Evolutionary conservation across 1,140 invertebrate genomes (phyloP).

Genomic region (Physella acuta): DNA sequence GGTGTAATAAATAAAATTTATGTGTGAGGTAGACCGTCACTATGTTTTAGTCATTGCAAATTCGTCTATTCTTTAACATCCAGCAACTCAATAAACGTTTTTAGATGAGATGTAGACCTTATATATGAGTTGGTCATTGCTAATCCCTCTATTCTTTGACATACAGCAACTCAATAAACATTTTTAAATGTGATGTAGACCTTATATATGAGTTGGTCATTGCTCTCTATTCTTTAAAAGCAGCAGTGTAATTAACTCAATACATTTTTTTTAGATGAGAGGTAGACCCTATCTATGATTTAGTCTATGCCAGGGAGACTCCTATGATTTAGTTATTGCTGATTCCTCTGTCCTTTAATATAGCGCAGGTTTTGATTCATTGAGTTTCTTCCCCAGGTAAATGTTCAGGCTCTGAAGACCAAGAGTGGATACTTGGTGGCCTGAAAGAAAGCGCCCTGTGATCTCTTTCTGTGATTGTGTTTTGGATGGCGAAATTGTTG

Average conservation of each 20-base stretch:
- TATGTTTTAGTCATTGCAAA: neutral
- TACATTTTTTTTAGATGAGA: neutral
- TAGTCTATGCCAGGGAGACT: neutral
- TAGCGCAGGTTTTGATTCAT: neutral
- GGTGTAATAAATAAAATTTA: too few species aligned
- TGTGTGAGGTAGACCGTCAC: neutral
- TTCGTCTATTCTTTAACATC: neutral
- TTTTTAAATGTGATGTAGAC: too few species aligned
- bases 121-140: too few species aligned
- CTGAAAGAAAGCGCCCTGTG: conserved; percentile 14
- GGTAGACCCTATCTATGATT: neutral
- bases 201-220: too few species aligned
- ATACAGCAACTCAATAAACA: too few species aligned
- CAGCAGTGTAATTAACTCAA: too few species aligned
- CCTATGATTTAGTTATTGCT: neutral
- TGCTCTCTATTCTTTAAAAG: too few species aligned
- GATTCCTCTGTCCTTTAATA: neutral
- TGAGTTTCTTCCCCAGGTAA: conserved; percentile 27
- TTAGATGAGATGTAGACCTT: too few species aligned
- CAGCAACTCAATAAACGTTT: too few species aligned
- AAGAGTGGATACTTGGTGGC: conserved; percentile 26
- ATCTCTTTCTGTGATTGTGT: too few species aligned
- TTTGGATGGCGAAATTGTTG: too few species aligned
- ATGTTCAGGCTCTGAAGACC: conserved; percentile 33
- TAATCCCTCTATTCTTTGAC: too few species aligned